Evolutionary conservation across 2,113 vertebrate genomes (phyloP), one percentile per base, ranked within the genome.

Genomic region (Odocoileus virginianus): DNA sequence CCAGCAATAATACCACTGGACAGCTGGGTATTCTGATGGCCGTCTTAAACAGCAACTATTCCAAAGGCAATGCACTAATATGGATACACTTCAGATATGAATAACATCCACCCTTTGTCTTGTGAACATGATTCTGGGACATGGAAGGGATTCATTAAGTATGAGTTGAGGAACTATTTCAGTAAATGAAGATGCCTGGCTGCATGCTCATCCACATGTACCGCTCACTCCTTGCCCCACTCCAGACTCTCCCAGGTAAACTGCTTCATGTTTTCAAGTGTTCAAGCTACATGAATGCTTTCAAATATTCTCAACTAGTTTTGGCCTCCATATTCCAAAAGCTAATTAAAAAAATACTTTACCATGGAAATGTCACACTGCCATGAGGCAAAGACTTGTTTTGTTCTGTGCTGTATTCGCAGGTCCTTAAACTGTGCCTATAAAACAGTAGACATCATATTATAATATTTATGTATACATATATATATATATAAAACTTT

Each of bases 191-290:
- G 30, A 47, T 2, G 0, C 6, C 2, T 13, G 4, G 21, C 12
- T 54, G 1, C 8, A 1, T 5, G 21, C 3, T 7, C 3, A 15
- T 47, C 7, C 4, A 0, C 45, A 52, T 12, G 9, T 9, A 6
- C 15, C 17, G 1, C 3, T 6, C 25, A 12, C 3, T 15, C 2
- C 8, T n/a, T 14, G 9, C 0, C 47, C 3, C 4, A 30, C 8
- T 6, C 40, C 14, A 25, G 9, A 19, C 7, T n/a, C 45, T 55
- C 13, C 17, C 1, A 8, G 19, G 10, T 3, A 2, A 58, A 10
- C 2, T 21, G 1, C 6, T 7, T 76, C 9, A 57, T 40, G 6
- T 40, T 79, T 61, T 36, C 28, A 82, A 95, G 15, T 30, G 1
- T 61, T 54, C 13, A 33, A 83, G 23, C 17, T 76, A 81, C 14